Evolutionary conservation across 2,113 vertebrate species (phyloP).

Genomic region (Pituophis catenifer): DNA sequence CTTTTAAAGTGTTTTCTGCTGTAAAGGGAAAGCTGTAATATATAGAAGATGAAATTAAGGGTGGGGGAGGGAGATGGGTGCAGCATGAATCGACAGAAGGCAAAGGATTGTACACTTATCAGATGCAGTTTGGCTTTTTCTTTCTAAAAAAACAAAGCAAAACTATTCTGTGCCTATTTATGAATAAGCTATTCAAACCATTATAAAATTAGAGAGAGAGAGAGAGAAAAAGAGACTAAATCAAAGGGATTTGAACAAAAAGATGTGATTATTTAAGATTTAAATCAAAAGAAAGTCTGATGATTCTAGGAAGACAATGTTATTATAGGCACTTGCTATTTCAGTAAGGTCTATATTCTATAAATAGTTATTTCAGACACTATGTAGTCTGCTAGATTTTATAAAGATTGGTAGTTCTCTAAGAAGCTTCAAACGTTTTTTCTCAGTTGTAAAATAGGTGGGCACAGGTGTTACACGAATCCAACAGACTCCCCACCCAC

Average conservation of each 20-base stretch:
- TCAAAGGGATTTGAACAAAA: slow-evolving; percentile 64
- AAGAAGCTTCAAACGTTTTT: slow-evolving; percentile 83
- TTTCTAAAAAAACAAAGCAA: slow-evolving; percentile 18
- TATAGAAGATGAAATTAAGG: slow-evolving; percentile 83
- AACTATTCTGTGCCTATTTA: slow-evolving; percentile 93
- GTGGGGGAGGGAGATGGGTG: slow-evolving; percentile 74
- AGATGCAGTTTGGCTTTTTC: slow-evolving; percentile 80
- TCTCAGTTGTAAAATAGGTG: slow-evolving; percentile 88
- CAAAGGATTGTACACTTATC: slow-evolving; percentile 91
- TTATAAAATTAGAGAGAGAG: slow-evolving; percentile 41
- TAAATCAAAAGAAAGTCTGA: slow-evolving; percentile 86
- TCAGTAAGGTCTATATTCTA: slow-evolving; percentile 98
- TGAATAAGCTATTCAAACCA: slow-evolving; percentile 77
- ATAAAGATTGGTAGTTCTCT: slow-evolving; percentile 96
- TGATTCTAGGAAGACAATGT: slow-evolving; percentile 76
- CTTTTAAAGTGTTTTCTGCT: slow-evolving; percentile 77
- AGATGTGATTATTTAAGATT: slow-evolving; percentile 45
- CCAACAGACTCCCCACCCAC: not conserved
- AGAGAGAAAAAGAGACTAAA: not conserved
- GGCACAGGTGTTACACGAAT: slow-evolving; percentile 76
- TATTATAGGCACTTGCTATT: slow-evolving; percentile 95
- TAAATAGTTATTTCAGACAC: slow-evolving; percentile 99
- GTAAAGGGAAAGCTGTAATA: slow-evolving; percentile 78
- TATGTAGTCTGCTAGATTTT: slow-evolving; percentile 99
- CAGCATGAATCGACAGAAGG: slow-evolving; percentile 81